Evolutionary conservation across 1,140 invertebrate species (phyloP), one percentile per base, ranked within the genome.

Genomic region (Rhizoglyphus robini): DNA sequence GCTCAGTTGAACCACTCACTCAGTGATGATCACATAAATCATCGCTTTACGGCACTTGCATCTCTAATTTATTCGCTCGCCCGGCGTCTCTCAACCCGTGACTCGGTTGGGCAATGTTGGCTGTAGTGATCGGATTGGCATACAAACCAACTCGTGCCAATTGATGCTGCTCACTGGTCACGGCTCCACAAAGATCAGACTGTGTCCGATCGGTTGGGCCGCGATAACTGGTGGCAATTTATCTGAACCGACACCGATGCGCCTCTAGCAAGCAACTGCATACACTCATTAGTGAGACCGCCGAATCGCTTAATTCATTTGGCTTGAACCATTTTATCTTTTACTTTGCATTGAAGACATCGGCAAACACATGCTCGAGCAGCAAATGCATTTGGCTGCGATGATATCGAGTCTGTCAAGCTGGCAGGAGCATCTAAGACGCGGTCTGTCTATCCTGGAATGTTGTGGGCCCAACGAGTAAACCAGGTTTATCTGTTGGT

Each of bases 1-100:
- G 51, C 51, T 20, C 51, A 54, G 20, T 54, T 27, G 51, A 5
- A 32, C n/a, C n/a, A n/a, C n/a, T n/a, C 8, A 20, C 51, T 8
- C 51, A 54, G 51, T 54, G 51, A 54, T 54, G 8, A 54, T 54
- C 51, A 54, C 51, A 54, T 54, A 54, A 54, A 54, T 54, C 51
- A 54, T 54, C 51, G 20, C 20, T 54, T 54, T 46, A 23, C 41
- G 41, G 23, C 15, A 23, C 41, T 15, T 23, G 15, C 23, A 15
- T 23, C 23, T 46, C 23, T 46, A 46, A 46, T 46, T 46, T 46
- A 46, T 46, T 15, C 41, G 15, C 23, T 23, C 15, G 41, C 41
- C 15, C 41, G 41, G 41, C 41, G 41, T 46, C 15, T 46, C 41
- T 46, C 41, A 46, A 46, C 41, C 41, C 15, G 41, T 23, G 41